These are phyloP conservation scores for Sitobion miscanthi DNA, from an alignment of 1,140 invertebrate species.

Conservation along the genomic window DNA sequence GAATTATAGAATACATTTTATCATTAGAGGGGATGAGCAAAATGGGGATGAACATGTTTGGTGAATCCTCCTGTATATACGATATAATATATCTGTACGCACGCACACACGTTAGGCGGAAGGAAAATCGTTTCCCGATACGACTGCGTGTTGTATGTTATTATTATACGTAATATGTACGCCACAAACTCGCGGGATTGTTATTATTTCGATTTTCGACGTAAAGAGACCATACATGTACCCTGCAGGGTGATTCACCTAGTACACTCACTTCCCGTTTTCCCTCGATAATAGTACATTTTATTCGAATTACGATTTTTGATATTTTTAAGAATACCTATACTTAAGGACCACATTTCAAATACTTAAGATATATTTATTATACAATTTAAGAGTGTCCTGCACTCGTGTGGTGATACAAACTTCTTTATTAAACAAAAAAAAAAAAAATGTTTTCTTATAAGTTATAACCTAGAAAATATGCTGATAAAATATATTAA, in stretches of 20 bases:
- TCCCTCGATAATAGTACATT: background rate
- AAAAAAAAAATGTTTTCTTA: too few species aligned
- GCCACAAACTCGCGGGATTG: background rate
- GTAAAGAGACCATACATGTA: background rate
- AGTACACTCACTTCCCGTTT: background rate
- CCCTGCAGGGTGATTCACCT: background rate
- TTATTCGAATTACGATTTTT: background rate
- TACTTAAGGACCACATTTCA: background rate
- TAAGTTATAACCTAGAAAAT: too few species aligned
- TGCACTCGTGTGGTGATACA: too few species aligned
- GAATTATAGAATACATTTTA: background rate
- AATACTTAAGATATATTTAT: background rate
- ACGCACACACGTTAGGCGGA: background rate
- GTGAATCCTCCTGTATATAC: background rate
- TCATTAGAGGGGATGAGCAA: background rate
- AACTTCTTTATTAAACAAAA: too few species aligned
- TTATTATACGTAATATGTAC: background rate
- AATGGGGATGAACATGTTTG: background rate
- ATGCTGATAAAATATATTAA: too few species aligned
- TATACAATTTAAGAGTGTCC: background rate
- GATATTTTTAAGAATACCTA: background rate
- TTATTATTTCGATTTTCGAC: background rate
- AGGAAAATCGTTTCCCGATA: slow-evolving; percentile 16
- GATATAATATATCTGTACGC: background rate
- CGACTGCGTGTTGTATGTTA: background rate